These are phyloP conservation scores for Heterotilapia buettikoferi DNA, from an alignment of 2,113 vertebrate genomes.

Conservation along the genomic window DNA sequence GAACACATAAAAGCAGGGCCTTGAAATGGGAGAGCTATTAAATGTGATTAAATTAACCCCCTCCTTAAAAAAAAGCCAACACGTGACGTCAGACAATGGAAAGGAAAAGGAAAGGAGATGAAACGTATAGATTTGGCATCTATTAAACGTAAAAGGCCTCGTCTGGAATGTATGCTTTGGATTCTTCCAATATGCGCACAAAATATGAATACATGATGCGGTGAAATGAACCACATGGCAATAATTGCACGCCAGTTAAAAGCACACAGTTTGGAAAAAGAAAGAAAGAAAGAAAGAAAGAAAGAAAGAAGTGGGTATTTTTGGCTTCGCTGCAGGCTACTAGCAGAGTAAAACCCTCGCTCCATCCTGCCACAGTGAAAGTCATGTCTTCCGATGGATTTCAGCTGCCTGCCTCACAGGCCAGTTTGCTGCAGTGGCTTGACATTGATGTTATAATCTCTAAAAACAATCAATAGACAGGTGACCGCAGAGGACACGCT, in stretches of 20 bases:
- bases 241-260: conserved; percentile 22
- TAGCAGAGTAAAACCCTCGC: background rate
- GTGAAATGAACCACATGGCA: conserved; percentile 12
- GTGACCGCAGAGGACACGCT: conserved; percentile 51
- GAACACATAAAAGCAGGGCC: conserved; percentile 62
- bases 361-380: conserved; percentile 22
- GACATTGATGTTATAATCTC: conserved; percentile 70
- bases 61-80: conserved; percentile 18
- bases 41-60: conserved; percentile 51
- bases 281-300: background rate
- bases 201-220: background rate
- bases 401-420: background rate
- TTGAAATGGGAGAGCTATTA: conserved; percentile 62
- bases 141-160: background rate
- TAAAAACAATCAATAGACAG: conserved; percentile 58
- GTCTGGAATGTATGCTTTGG: background rate
- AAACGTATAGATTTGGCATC: background rate
- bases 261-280: background rate
- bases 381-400: conserved; percentile 27
- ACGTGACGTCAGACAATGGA: background rate
- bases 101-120: background rate
- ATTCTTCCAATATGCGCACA: background rate
- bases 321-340: conserved; percentile 4
- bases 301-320: background rate
- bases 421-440: conserved; percentile 9